These are phyloP conservation scores for Daphoenositta chrysoptera DNA, from an alignment of 2,113 vertebrate species.

Conservation along the genomic window DNA sequence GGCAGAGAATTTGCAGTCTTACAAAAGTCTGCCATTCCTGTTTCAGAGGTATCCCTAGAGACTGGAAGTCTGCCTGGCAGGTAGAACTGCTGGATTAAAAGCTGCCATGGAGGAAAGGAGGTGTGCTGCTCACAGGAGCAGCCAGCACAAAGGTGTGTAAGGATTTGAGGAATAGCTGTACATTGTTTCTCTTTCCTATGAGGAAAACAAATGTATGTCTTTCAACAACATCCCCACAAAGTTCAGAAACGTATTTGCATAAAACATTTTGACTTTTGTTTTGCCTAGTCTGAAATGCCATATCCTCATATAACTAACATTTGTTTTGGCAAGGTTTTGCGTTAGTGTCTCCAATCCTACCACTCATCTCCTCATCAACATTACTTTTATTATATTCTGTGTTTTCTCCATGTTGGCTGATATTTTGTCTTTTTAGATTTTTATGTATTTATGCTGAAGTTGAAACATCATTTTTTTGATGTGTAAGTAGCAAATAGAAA, in stretches of 20 bases:
- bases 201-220: neutral
- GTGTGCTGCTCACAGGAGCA: neutral
- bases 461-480: neutral
- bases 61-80: neutral
- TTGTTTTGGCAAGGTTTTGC: neutral
- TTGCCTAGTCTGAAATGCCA: neutral
- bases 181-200: neutral
- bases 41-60: neutral
- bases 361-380: neutral
- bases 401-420: neutral
- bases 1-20: neutral
- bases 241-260: neutral
- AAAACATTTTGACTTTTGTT: neutral
- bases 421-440: neutral
- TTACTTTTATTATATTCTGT: neutral
- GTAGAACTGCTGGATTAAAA: neutral
- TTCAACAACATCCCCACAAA: neutral
- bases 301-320: neutral
- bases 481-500: neutral
- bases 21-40: neutral
- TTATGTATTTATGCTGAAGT: neutral
- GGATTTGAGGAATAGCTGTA: neutral
- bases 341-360: neutral
- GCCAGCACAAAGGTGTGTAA: neutral
- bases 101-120: neutral